Evolutionary conservation across 2,113 vertebrate species (phyloP), one percentile per base, ranked within the genome.

Genomic region (Dolichallabes microphthalmus): DNA sequence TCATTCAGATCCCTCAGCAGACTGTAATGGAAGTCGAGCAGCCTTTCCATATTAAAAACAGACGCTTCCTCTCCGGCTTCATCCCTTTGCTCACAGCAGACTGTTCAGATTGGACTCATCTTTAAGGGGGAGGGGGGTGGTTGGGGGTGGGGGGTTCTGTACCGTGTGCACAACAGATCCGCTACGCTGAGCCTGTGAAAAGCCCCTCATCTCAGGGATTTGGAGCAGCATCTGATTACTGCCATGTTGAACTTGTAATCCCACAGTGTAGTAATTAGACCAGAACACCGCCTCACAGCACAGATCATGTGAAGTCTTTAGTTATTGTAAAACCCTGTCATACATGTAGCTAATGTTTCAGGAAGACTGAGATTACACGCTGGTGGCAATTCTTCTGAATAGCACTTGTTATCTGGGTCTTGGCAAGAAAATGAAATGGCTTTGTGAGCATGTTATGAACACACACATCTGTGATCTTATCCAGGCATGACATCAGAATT

Each of bases 221-320:
- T 93, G 88, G 82, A 86, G 85, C 87, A 89, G 89, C 87, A 89
- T 90, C 87, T 93, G 93, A 94, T 93, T 92, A 91, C 86, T 73
- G 82, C 82, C 85, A 82, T 85, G 66, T 81, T 77, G 79, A 68
- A 86, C 68, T 80, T 88, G 82, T 88, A 80, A 85, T 87, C 85
- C 74, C 58, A 79, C 73, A 81, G 82, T 86, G 77, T 82, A 78
- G 84, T 89, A 86, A 86, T 86, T 82, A 85, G 80, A 79, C 85
- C 83, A 68, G n/a, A 82, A 86, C 64, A 78, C 73, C 32, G 82
- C 74, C 63, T 82, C 64, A 27, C 73, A 82, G 82, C 76, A 84
- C 63, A 85, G 55, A 88, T 80, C 71, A 85, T 77, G 52, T 55
- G 61, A 71, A 77, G 45, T 66, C 58, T 80, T 88, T 84, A 88